Base-by-base conservation (phyloP, 2,113 vertebrate species). In the Zosterops lateralis region DNA sequence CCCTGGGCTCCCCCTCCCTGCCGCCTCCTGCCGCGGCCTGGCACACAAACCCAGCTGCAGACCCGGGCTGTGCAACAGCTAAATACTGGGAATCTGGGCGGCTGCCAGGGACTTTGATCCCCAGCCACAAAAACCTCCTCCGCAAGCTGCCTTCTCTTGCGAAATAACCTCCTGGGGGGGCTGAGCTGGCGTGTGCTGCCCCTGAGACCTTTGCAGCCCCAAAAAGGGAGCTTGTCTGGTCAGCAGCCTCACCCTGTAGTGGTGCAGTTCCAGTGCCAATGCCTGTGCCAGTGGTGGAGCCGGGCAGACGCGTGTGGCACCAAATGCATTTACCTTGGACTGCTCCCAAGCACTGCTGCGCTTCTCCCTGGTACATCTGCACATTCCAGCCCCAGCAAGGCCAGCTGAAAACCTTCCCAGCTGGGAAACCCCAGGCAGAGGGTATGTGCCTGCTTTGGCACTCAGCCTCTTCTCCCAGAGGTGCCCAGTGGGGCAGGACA, bases 71-170 rank as follows among this genome's bases (percentile, higher is more conserved):
- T 12, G 48, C 58, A 51, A 47, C 51, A 44, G 76, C 68, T 25
- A 2, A 64, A 47, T 2, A 34, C 76, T 81, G 93, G 76, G 93
- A 95, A 92, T 51, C 71, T 72, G 90, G 84, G 74, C 1, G 0
- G 6, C 12, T 0, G 74, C 95, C 93, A 79, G 42, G 90, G 75
- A 54, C 82, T 90, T 90, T 92, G 95, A 90, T 90, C 79, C 78
- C 34, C 60, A n/a, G 95, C 83, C 92, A 93, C 32, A 11, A 70
- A 70, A 92, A 8, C 77, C 92, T 83, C 85, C 92, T 74, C 56
- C 72, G 12, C 38, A 16, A 38, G 42, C 75, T 45, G 82, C 28
- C 38, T 70, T 31, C 60, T 51, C 79, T 91, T 86, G 82, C 0
- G 0, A 83, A 88, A 90, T 8, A 45, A 20, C 40, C 32, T 78